Percentiles rank a stretch among this genome's conserved stretches.
Evolutionary conservation across 1,140 invertebrate genomes (phyloP).

Genomic region (Nephila pilipes): DNA sequence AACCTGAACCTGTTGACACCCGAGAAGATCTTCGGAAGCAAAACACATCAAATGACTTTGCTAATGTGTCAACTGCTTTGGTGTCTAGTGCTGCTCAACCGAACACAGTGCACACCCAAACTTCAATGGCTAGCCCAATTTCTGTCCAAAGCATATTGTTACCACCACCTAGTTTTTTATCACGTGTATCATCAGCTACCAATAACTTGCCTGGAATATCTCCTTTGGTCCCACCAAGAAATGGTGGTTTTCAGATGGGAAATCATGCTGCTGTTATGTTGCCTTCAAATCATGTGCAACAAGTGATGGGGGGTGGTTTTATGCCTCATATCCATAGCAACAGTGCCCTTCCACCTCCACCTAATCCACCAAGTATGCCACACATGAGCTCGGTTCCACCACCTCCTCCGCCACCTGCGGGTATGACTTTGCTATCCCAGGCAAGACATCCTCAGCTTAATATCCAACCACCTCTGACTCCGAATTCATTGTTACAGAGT

Average conservation of each 20-base stretch:
- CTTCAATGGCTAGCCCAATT: constrained; percentile 52
- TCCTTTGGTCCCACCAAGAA: constrained; percentile 51
- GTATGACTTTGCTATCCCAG: constrained; percentile 57
- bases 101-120: constrained; percentile 50
- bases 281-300: constrained; percentile 76
- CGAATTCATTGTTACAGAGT: constrained; percentile 64
- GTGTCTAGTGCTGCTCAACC: constrained; percentile 37
- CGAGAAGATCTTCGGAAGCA: background rate
- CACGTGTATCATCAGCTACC: constrained; percentile 28
- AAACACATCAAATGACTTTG: background rate
- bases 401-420: constrained; percentile 61
- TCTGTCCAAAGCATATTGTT: constrained; percentile 38
- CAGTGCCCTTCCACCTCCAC: constrained; percentile 51
- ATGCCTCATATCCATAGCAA: constrained; percentile 58
- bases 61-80: background rate
- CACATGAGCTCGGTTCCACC: constrained; percentile 63
- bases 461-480: constrained; percentile 42
- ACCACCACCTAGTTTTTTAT: constrained; percentile 67
- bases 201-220: constrained; percentile 35
- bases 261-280: constrained; percentile 44
- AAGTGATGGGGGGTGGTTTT: constrained; percentile 61
- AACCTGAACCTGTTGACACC: constrained; percentile 76
- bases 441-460: constrained; percentile 55
- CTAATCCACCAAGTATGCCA: constrained; percentile 53
- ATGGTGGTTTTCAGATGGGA: constrained; percentile 33